phyloP scores from a whole-genome alignment of 2,113 vertebrate species.

The Periophthalmus modestus region DNA sequence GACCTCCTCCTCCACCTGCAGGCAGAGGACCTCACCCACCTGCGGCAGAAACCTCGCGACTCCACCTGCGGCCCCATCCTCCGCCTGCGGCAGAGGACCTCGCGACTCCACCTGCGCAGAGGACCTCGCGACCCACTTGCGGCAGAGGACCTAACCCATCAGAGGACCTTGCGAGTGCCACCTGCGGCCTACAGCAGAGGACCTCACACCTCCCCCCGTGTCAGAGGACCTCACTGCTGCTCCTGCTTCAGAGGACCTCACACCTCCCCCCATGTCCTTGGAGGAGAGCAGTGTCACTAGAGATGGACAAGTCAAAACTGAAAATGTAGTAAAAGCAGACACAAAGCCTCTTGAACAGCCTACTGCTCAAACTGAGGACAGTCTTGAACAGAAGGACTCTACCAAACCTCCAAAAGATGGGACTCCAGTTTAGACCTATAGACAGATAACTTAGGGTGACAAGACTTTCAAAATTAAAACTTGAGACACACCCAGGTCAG shows the following conservation, averaged over 20 bases:
- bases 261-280: constrained; percentile 24
- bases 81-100: constrained; percentile 5
- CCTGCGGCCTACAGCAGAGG: too few species aligned
- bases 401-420: constrained; percentile 68
- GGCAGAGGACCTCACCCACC: constrained; percentile 8
- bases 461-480: too few species aligned
- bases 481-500: too few species aligned
- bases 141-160: constrained; percentile 50
- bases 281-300: constrained; percentile 25
- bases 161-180: too few species aligned
- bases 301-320: constrained; percentile 22
- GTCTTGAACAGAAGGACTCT: constrained; percentile 33
- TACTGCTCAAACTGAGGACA: constrained; percentile 7
- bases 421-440: constrained; percentile 63
- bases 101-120: neutral
- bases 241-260: constrained; percentile 1
- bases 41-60: neutral
- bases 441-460: constrained; percentile 1
- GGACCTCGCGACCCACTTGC: neutral
- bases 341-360: constrained; percentile 27
- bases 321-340: constrained; percentile 25
- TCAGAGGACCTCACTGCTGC: constrained; percentile 43
- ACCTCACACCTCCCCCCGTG: neutral
- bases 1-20: constrained; percentile 8
- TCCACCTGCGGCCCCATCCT: too few species aligned